Percentiles rank a stretch among this genome's conserved stretches.
Conservation (phyloP, 2,113 vertebrate genomes). For the Setophaga kirtlandii region DNA sequence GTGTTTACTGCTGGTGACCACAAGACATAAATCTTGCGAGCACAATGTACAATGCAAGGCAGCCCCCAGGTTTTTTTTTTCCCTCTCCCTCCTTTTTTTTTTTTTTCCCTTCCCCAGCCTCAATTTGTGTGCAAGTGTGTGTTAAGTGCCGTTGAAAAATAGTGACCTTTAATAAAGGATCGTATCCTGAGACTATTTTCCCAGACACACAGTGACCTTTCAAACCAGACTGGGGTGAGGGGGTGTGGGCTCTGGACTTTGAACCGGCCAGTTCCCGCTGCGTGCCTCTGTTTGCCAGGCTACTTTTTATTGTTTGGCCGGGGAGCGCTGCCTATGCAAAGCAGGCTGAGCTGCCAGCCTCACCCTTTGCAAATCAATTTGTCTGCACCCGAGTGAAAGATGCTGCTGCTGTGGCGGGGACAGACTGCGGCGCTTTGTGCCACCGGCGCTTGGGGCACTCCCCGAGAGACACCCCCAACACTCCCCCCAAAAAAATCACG, state of each 20-base stretch:
- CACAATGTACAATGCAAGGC: slow-evolving; percentile 74
- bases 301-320: slow-evolving; percentile 88
- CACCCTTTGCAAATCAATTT: slow-evolving; percentile 99
- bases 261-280: slow-evolving; percentile 86
- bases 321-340: slow-evolving; percentile 90
- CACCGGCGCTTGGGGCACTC: slow-evolving; percentile 76
- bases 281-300: slow-evolving; percentile 87
- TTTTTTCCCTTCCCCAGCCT: slow-evolving; percentile 48
- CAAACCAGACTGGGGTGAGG: slow-evolving; percentile 93
- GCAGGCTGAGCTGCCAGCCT: slow-evolving; percentile 86
- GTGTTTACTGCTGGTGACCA: slow-evolving; percentile 84
- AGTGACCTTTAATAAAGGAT: slow-evolving; percentile 97
- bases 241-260: slow-evolving; percentile 88
- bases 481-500: not conserved
- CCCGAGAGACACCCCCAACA: not conserved
- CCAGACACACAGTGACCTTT: slow-evolving; percentile 98
- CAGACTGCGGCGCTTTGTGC: slow-evolving; percentile 81
- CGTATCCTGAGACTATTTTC: slow-evolving; percentile 91
- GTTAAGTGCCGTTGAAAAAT: slow-evolving; percentile 91
- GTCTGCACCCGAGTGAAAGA: slow-evolving; percentile 87
- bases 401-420: slow-evolving; percentile 66
- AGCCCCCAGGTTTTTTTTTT: slow-evolving; percentile 47
- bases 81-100: not conserved
- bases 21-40: slow-evolving; percentile 76
- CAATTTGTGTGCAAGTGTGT: slow-evolving; percentile 79